Conservation (phyloP, 2,113 vertebrate species). For the Ammodytes marinus region DNA sequence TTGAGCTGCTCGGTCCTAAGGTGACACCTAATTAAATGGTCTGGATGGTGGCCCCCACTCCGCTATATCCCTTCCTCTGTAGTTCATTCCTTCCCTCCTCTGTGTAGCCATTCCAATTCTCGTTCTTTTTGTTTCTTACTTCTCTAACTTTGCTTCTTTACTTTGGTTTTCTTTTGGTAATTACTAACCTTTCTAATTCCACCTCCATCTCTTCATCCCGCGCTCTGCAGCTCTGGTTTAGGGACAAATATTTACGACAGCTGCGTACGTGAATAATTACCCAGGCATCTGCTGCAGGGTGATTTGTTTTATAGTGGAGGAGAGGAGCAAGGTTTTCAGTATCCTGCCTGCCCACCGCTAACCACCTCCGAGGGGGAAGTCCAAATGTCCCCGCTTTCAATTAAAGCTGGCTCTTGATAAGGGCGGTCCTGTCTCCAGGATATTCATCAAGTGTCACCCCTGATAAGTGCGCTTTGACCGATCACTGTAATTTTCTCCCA, state of each 20-base stretch:
- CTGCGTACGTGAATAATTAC: conserved; percentile 77
- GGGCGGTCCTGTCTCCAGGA: conserved; percentile 75
- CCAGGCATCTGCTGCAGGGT: conserved; percentile 76
- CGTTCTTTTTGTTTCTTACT: conserved; percentile 41
- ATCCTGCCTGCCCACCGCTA: conserved; percentile 50
- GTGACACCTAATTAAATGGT: conserved; percentile 88
- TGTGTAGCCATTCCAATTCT: conserved; percentile 43
- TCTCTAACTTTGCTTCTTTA: conserved; percentile 26
- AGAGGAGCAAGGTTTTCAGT: conserved; percentile 59
- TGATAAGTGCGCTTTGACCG: conserved; percentile 74
- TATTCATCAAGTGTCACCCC: conserved; percentile 79
- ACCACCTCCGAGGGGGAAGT: conserved; percentile 62
- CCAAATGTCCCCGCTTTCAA: conserved; percentile 81
- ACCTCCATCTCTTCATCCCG: conserved; percentile 45
- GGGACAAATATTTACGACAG: conserved; percentile 77
- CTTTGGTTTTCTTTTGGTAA: conserved; percentile 21
- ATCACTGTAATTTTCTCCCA: conserved; percentile 71
- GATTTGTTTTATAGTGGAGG: conserved; percentile 78
- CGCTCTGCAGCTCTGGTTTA: conserved; percentile 47
- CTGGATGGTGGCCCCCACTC: conserved; percentile 66
- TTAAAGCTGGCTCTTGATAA: conserved; percentile 81
- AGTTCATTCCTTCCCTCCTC: conserved; percentile 41
- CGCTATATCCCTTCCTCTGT: conserved; percentile 52
- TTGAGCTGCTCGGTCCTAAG: conserved; percentile 80
- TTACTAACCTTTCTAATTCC: conserved; percentile 1